Base-by-base conservation (phyloP, 2,797 vertebrate genomes). In the Centropyge bicolor region DNA sequence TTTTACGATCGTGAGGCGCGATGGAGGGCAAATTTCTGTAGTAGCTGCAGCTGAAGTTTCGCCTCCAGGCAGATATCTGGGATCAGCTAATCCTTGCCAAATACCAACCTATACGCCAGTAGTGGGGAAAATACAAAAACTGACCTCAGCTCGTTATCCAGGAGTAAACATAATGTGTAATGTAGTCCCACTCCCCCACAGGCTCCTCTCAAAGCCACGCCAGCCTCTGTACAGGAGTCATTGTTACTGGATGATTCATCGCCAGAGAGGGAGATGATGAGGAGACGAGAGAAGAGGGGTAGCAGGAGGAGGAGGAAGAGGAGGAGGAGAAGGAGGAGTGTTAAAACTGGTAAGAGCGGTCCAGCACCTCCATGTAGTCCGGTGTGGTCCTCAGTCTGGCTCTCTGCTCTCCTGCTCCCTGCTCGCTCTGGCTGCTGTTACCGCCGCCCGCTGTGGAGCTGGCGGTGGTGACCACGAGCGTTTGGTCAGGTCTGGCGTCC, bases 351-450 rank as follows among this genome's bases (percentile, higher is more conserved):
- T 99, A 99, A 4, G 97, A 97, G 88, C 98, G 97, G 91, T 99
- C 98, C 95, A 99, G 95, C 87, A 99, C 98, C 95, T 99, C 98
- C 96, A 99, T 97, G 96, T 99, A 99, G 97, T 99, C 98, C 83
- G 98, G 97, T 94, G 98, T 98, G 91, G 97, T 97, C 97, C 98
- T 97, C 94, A 98, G 97, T 96, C 98, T 96, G 95, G 96, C 96
- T 94, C 97, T 97, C 94, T 97, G 96, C 93, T 98, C 97, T 22
- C 80, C 88, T 84, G 96, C 95, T 92, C 96, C 97, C 95, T 89
- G 91, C 84, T 98, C 97, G 73, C 96, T 96, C 90, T 94, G 97
- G 93, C 95, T 92, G 95, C 96, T 93, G 92, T 96, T 96, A 85
- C 95, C 80, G 86, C 96, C 95, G 82, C 96, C 96, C 83, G 96